A percentile compares a stretch with the other conserved stretches of the same genome.
phyloP scores from a whole-genome alignment of 1,140 invertebrate species.

The Heliconius congener region DNA sequence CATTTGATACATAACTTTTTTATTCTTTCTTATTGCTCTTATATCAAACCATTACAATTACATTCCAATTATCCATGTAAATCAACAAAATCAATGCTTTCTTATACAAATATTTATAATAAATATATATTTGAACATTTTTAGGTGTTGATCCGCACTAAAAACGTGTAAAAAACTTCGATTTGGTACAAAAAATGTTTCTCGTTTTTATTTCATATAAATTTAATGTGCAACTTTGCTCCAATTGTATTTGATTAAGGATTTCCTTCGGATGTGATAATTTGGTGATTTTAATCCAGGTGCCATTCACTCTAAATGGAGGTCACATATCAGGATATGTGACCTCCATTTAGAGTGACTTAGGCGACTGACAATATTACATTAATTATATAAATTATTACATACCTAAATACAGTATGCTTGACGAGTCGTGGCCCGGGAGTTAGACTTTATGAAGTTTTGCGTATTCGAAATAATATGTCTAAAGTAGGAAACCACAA shows the following conservation, averaged over 20 bases:
- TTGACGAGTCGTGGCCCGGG: too few species aligned
- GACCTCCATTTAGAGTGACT: slow-evolving; percentile 2
- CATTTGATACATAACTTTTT: not conserved
- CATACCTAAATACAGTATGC: not conserved
- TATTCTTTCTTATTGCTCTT: not conserved
- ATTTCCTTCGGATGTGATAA: slow-evolving; percentile 42
- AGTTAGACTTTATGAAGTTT: too few species aligned
- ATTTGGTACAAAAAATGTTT: not conserved
- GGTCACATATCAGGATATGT: too few species aligned
- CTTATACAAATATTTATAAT: too few species aligned
- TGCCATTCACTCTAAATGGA: slow-evolving; percentile 45
- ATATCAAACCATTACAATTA: not conserved
- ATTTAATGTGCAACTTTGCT: not conserved
- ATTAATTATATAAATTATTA: slow-evolving; percentile 14
- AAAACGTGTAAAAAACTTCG: too few species aligned
- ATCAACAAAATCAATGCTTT: too few species aligned
- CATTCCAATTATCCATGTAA: too few species aligned
- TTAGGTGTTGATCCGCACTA: not conserved
- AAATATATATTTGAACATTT: not conserved
- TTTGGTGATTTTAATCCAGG: slow-evolving; percentile 38
- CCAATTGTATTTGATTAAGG: slow-evolving; percentile 12
- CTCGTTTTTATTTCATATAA: not conserved
- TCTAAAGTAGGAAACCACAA: too few species aligned
- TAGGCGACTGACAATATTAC: slow-evolving; percentile 32
- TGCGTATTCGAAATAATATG: too few species aligned